phyloP scores from a whole-genome alignment of 2,797 vertebrate genomes.

The Sebastes minor region DNA sequence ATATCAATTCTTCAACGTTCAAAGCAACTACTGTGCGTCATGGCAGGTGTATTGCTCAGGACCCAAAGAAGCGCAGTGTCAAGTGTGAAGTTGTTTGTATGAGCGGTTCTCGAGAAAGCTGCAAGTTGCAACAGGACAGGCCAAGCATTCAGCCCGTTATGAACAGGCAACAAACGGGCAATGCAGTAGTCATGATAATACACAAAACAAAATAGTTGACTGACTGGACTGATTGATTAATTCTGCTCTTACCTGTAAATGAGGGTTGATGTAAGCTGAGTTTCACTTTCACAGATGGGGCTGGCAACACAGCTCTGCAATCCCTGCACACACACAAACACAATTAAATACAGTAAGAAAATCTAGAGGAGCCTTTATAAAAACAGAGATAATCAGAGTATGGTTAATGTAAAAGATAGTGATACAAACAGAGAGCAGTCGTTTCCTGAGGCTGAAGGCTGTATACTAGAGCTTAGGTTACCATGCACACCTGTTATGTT shows the following conservation, averaged over 20 bases:
- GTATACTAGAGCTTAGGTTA: not conserved
- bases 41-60: too few relatives aligned
- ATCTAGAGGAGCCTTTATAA: not conserved
- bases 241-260: slow-evolving; percentile 44
- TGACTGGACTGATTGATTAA: not conserved
- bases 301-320: slow-evolving; percentile 4
- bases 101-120: too few relatives aligned
- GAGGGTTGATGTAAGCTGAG: not conserved
- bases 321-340: not conserved
- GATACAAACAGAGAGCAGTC: not conserved
- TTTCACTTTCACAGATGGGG: not conserved
- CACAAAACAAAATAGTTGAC: not conserved
- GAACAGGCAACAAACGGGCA: too few relatives aligned
- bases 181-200: not conserved
- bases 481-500: not conserved
- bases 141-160: too few relatives aligned
- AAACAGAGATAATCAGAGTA: not conserved
- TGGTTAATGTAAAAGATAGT: not conserved
- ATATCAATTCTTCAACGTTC: too few relatives aligned
- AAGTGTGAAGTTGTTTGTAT: too few relatives aligned
- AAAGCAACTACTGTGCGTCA: too few relatives aligned
- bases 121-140: too few relatives aligned
- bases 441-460: not conserved
- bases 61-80: too few relatives aligned
- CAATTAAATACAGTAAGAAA: not conserved